Evolutionary conservation across 2,113 vertebrate genomes (phyloP).

Genomic region (Rhinolophus sinicus): DNA sequence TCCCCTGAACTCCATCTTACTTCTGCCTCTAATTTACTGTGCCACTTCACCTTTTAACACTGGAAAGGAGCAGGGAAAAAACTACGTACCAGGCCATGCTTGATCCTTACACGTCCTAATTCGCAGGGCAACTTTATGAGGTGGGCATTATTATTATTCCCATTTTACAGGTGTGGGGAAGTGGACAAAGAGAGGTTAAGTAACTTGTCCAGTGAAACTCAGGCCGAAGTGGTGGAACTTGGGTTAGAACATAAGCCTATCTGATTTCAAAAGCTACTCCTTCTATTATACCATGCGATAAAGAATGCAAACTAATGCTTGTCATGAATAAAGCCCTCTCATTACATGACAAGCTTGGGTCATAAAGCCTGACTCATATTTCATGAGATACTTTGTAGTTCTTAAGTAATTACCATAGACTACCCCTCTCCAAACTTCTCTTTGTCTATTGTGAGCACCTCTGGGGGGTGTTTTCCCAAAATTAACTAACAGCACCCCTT

Average conservation of each 20-base stretch:
- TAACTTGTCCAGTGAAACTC: neutral
- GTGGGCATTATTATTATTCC: neutral
- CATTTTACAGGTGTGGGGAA: neutral
- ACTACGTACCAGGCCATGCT: neutral
- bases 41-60: neutral
- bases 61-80: neutral
- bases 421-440: neutral
- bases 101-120: neutral
- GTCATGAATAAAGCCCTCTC: neutral
- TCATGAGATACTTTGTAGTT: neutral
- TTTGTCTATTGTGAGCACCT: neutral
- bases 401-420: neutral
- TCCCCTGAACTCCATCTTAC: rapidly evolving
- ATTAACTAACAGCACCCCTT: neutral
- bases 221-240: neutral
- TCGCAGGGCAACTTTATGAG: neutral
- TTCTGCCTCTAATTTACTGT: neutral
- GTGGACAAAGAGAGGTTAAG: neutral
- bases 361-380: neutral
- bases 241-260: neutral
- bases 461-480: neutral
- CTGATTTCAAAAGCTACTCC: neutral
- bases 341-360: neutral
- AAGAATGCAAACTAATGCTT: neutral
- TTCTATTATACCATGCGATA: neutral